phyloP scores from a whole-genome alignment of 1,140 invertebrate genomes.

The Papilio machaon region DNA sequence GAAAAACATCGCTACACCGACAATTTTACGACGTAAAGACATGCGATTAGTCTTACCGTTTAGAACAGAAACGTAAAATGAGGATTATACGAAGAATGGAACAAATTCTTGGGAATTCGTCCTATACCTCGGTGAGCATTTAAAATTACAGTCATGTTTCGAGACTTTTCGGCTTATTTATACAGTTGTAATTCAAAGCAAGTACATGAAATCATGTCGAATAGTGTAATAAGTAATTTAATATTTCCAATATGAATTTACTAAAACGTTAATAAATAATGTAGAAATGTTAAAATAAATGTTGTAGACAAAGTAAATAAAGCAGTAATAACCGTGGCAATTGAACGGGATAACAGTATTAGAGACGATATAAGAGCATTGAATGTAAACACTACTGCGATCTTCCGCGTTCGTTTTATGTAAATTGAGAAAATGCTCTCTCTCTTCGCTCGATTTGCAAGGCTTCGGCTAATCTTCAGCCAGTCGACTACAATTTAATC shows the following conservation, averaged over 20 bases:
- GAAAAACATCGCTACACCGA: conserved; percentile 60
- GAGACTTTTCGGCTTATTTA: not conserved
- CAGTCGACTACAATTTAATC: conserved; percentile 82
- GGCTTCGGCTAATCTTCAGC: conserved; percentile 78
- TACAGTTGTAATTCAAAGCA: not conserved
- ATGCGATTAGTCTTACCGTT: conserved; percentile 67
- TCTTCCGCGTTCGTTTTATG: conserved; percentile 76
- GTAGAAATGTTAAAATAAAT: not conserved
- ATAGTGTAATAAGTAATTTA: not conserved
- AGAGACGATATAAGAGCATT: conserved; percentile 56
- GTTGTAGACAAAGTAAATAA: not conserved
- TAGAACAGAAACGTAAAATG: conserved; percentile 45
- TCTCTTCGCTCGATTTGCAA: conserved; percentile 78
- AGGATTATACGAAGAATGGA: conserved; percentile 19
- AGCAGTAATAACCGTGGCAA: conserved; percentile 24
- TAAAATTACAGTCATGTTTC: not conserved
- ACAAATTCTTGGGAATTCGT: not conserved
- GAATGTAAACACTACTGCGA: conserved; percentile 69
- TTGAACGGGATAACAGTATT: conserved; percentile 39
- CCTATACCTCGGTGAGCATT: not conserved
- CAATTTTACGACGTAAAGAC: conserved; percentile 69
- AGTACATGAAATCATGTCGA: not conserved
- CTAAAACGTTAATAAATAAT: not conserved
- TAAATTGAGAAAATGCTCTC: conserved; percentile 78
- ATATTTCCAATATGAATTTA: not conserved